Evolutionary conservation across 2,797 vertebrate genomes (phyloP).

Genomic region (Sebastes dallii): DNA sequence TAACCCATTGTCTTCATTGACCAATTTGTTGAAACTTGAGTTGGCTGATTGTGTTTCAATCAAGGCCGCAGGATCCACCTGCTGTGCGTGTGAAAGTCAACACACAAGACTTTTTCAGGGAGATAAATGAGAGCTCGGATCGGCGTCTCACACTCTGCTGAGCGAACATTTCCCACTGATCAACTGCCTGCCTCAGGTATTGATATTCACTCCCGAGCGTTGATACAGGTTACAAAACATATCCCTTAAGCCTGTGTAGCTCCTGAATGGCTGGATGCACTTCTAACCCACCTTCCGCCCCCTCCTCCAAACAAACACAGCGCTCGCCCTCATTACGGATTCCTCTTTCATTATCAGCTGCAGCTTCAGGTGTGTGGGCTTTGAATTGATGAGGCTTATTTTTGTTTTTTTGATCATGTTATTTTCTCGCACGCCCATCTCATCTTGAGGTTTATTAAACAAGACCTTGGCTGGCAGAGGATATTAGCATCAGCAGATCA

Average conservation of each 20-base stretch:
- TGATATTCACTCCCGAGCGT: conserved; percentile 60
- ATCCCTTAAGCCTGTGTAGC: conserved; percentile 48
- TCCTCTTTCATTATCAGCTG: conserved; percentile 61
- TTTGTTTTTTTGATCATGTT: conserved; percentile 58
- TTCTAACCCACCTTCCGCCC: neutral
- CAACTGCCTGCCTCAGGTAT: conserved; percentile 53
- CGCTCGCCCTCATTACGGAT: conserved; percentile 44
- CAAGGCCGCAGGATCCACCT: conserved; percentile 17
- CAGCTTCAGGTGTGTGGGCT: conserved; percentile 73
- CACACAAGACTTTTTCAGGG: conserved; percentile 28
- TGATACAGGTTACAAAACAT: conserved; percentile 48
- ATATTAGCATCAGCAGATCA: conserved; percentile 70
- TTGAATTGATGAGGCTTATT: conserved; percentile 59
- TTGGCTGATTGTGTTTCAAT: conserved; percentile 42
- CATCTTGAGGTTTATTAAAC: conserved; percentile 75
- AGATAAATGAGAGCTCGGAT: conserved; percentile 49
- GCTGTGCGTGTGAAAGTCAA: conserved; percentile 34
- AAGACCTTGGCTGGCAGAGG: conserved; percentile 67
- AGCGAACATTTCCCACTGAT: conserved; percentile 60
- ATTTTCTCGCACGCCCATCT: conserved; percentile 59
- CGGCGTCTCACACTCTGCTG: conserved; percentile 42
- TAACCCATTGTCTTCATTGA: conserved; percentile 43
- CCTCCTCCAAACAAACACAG: conserved; percentile 4
- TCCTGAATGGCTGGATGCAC: conserved; percentile 28
- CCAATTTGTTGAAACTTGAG: conserved; percentile 49